Evolutionary conservation across 2,113 vertebrate genomes (phyloP), one percentile per base, ranked within the genome.

Genomic region (Aegithalos caudatus): DNA sequence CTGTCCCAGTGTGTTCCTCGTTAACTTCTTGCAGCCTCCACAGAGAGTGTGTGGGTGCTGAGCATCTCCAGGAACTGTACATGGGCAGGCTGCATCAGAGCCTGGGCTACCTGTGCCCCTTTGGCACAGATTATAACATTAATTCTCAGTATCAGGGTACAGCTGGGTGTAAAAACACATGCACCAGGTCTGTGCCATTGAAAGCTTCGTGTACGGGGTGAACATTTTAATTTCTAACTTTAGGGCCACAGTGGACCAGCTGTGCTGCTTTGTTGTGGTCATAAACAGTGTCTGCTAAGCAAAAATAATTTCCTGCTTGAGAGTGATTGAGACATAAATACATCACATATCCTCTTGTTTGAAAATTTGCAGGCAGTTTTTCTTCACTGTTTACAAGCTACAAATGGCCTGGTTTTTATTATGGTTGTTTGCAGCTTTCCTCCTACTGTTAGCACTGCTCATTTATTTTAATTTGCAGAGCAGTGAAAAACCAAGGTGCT

Each of bases 401-500:
- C 35, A 84, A 57, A 86, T 83, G 51, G 35, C 64, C 62, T 74
- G 12, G 0, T 1, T 86, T 90, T 86, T 48, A n/a, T 48, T 71
- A 14, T 27, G 28, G 33, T 83, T 86, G n/a, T 78, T 86, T 94
- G 76, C 51, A 90, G 56, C 35, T 18, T 81, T 88, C 33, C 29
- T 70, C 29, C 56, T 62, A 7, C 86, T 84, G 33, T 84, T 89
- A 88, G 71, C 5, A 2, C 71, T 71, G 51, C 57, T 88, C 13
- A 14, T 92, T 84, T 91, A n/a, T 95, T 94, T 91, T 67, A 67
- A 70, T 92, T 92, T 82, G 28, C 70, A 86, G 76, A 74, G 56
- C 65, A 83, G 29, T 64, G 58, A 50, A 77, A 86, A 51, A 22
- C 60, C 44, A 56, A 57, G 14, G 25, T 88, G 50, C 61, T 86